Evolutionary conservation across 2,888 invertebrate genomes (phyloP).

Genomic region (Alitta virens): DNA sequence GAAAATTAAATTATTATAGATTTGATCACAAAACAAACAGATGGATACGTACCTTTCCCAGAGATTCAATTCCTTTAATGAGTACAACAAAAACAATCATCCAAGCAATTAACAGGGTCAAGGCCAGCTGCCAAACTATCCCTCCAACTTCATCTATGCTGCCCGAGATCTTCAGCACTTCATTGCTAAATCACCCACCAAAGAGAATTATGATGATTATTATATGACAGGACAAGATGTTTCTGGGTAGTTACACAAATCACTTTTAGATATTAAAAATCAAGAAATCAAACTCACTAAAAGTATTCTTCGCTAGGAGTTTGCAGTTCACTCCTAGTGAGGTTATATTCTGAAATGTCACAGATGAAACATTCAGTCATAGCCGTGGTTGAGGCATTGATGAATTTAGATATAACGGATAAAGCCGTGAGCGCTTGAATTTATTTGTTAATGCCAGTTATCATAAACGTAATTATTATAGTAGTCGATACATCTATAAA

Average conservation of each 20-base stretch:
- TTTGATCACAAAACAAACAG: too few relatives aligned
- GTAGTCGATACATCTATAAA: too few relatives aligned
- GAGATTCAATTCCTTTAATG: slow-evolving; percentile 52
- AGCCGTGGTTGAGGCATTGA: too few relatives aligned
- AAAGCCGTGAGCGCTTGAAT: too few relatives aligned
- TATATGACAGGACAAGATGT: not conserved
- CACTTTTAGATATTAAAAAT: not conserved
- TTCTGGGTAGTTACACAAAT: not conserved
- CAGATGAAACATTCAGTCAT: not conserved
- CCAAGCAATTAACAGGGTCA: slow-evolving; percentile 54
- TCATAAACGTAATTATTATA: too few relatives aligned
- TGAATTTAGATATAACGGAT: too few relatives aligned
- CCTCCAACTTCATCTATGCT: slow-evolving; percentile 43
- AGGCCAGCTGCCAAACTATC: slow-evolving; percentile 47
- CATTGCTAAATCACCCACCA: slow-evolving; percentile 8
- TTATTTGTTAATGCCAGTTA: too few relatives aligned
- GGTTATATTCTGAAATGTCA: not conserved
- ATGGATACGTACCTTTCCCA: slow-evolving; percentile 49
- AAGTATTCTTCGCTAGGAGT: slow-evolving; percentile 31
- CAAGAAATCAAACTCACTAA: slow-evolving; percentile 26
- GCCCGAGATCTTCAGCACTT: slow-evolving; percentile 45
- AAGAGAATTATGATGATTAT: not conserved
- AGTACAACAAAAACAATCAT: slow-evolving; percentile 48
- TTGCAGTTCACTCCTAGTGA: slow-evolving; percentile 13
- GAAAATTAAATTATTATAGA: too few relatives aligned